phyloP scores from a whole-genome alignment of 2,888 invertebrate species.

The Portevinia maculata region DNA sequence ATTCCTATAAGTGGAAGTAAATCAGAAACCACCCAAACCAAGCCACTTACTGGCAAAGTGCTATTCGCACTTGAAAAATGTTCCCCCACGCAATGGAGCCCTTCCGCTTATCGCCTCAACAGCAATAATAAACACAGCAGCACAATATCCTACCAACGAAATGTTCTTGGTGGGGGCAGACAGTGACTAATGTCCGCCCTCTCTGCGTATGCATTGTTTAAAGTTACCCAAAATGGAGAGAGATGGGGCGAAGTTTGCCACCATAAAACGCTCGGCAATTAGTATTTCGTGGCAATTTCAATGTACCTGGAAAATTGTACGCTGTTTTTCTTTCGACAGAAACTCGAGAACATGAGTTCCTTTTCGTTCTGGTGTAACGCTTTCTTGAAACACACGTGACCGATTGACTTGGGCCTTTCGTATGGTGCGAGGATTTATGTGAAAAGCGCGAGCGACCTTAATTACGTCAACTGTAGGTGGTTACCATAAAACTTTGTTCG shows the following conservation, averaged over 20 bases:
- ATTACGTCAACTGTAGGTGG: slow-evolving; percentile 67
- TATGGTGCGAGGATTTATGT: slow-evolving; percentile 65
- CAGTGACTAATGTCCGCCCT: slow-evolving; percentile 70
- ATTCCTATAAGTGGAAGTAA: slow-evolving; percentile 17
- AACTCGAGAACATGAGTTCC: slow-evolving; percentile 49
- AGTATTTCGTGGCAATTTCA: slow-evolving; percentile 67
- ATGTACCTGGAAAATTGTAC: slow-evolving; percentile 63
- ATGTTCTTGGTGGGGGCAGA: slow-evolving; percentile 41
- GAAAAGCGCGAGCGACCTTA: slow-evolving; percentile 60
- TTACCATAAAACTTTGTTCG: slow-evolving; percentile 57
- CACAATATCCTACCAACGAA: slow-evolving; percentile 58
- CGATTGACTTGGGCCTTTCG: slow-evolving; percentile 54
- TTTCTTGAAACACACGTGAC: slow-evolving; percentile 59
- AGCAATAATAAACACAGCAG: slow-evolving; percentile 65
- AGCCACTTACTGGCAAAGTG: slow-evolving; percentile 31
- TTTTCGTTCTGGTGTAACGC: slow-evolving; percentile 57
- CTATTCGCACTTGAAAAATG: slow-evolving; percentile 26
- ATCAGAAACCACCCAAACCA: slow-evolving; percentile 13
- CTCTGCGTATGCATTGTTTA: slow-evolving; percentile 43
- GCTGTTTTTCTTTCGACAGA: slow-evolving; percentile 30
- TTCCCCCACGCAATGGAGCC: slow-evolving; percentile 64
- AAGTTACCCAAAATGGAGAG: slow-evolving; percentile 47
- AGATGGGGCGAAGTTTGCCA: slow-evolving; percentile 44
- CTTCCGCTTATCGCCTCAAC: slow-evolving; percentile 72
- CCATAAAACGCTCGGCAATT: slow-evolving; percentile 69